Conservation (phyloP, 1,140 invertebrate species). For the Episyrphus balteatus region DNA sequence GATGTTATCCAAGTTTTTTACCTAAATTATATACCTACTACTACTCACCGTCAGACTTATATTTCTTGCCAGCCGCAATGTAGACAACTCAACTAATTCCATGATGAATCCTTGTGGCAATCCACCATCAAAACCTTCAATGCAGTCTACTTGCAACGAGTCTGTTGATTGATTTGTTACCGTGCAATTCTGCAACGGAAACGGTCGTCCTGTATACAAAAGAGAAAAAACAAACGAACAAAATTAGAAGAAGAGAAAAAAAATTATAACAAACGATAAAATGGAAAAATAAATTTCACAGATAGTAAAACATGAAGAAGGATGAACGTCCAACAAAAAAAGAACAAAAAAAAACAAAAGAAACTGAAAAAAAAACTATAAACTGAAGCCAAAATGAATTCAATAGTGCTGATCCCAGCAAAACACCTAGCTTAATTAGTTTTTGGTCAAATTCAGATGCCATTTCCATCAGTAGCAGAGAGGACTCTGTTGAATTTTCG, state of each 20-base stretch:
- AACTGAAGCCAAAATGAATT: too few relatives aligned
- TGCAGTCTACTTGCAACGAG: constrained; percentile 64
- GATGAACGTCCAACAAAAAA: background rate
- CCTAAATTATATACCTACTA: too few relatives aligned
- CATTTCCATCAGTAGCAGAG: too few relatives aligned
- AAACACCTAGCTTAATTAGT: too few relatives aligned
- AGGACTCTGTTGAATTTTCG: too few relatives aligned
- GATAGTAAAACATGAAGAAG: background rate
- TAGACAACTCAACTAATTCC: constrained; percentile 56
- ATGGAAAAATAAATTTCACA: too few relatives aligned
- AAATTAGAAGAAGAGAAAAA: background rate
- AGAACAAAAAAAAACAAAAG: too few relatives aligned
- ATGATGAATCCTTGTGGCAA: constrained; percentile 68
- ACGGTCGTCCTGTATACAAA: constrained; percentile 59
- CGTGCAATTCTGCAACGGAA: constrained; percentile 76
- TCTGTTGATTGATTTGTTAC: constrained; percentile 78
- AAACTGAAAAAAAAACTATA: too few relatives aligned
- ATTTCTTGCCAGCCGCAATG: constrained; percentile 38
- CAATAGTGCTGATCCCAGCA: too few relatives aligned
- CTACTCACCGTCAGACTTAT: constrained; percentile 28
- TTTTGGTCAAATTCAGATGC: too few relatives aligned
- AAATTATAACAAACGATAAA: background rate
- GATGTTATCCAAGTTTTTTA: too few relatives aligned
- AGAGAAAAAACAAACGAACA: constrained; percentile 1
- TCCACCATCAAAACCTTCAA: constrained; percentile 75